Evolutionary conservation across 2,113 vertebrate species (phyloP), one percentile per base, ranked within the genome.

Genomic region (Rhabdomys dilectus): DNA sequence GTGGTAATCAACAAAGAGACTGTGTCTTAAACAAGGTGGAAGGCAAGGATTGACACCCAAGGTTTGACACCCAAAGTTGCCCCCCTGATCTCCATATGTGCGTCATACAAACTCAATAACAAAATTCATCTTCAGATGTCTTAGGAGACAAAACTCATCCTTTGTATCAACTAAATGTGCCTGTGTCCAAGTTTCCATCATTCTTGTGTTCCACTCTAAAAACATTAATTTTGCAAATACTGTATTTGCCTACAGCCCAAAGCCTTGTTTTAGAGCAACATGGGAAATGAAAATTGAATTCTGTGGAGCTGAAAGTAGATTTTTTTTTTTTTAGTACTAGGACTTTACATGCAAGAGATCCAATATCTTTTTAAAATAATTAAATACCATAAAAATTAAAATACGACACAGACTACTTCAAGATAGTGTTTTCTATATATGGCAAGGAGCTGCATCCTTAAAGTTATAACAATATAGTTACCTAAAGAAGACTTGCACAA

Each of bases 311-410:
- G 11, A 93, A 97, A 58, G 45, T 66, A 85, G 17, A 2, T 62
- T 64, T 26, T 62, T 70, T 64, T 26, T 62, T 70, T 92, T 96
- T 39, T 85, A 68, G 42, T 76, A 19, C 72, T 26, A 88, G 24
- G 64, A 87, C 16, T 8, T 42, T 56, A 76, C 15, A 90, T 94
- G 72, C 2, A 88, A 91, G 85, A 96, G 42, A 15, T 5, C 42
- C 0, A 64, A 31, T 86, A 34, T 90, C n/a, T 82, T 93, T 93
- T 62, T 15, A 96, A 97, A 96, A 96, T 96, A 95, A 94, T 92
- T 56, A 92, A 76, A 66, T 91, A 36, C 19, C 53, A 68, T 85
- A 68, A 93, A 53, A 17, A 19, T 13, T 84, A 36, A 81, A 78
- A 53, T 70, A 17, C n/a, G 68, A 73, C 72, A 73, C 19, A 73